These are phyloP conservation scores for Dusona sp. DNA, from an alignment of 2,888 invertebrate genomes.

Conservation along the genomic window DNA sequence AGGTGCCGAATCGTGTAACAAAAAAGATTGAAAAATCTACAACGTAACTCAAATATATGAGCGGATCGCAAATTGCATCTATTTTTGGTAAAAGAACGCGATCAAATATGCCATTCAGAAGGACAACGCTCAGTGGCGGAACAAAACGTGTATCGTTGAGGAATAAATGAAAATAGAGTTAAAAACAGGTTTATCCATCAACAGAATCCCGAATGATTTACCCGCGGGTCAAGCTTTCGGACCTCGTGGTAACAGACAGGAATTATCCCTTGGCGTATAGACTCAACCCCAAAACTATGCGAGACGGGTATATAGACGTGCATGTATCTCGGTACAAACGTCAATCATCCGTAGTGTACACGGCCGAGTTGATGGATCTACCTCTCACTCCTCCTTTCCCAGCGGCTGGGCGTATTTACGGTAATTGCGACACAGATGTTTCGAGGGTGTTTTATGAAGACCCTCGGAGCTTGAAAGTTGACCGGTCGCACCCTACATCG, in stretches of 20 bases:
- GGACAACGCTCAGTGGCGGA: constrained; percentile 30
- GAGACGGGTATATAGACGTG: background rate
- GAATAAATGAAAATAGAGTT: constrained; percentile 9
- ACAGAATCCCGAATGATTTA: constrained; percentile 37
- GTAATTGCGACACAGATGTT: constrained; percentile 82
- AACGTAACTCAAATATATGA: background rate
- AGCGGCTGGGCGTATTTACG: constrained; percentile 67
- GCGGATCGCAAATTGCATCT: constrained; percentile 54
- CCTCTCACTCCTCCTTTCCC: constrained; percentile 17
- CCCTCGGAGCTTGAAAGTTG: constrained; percentile 16
- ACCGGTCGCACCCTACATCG: constrained; percentile 39
- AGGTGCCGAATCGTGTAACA: background rate
- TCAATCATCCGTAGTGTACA: constrained; percentile 68
- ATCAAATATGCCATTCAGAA: constrained; percentile 57
- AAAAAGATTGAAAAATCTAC: background rate
- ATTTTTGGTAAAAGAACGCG: constrained; percentile 49
- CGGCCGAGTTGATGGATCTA: constrained; percentile 51
- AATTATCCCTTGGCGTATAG: constrained; percentile 36
- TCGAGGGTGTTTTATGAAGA: constrained; percentile 70
- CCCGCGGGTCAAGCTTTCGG: constrained; percentile 16
- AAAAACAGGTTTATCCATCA: constrained; percentile 45
- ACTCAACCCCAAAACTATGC: constrained; percentile 10
- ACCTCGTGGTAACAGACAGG: constrained; percentile 49
- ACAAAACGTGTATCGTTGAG: constrained; percentile 28
- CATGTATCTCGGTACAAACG: constrained; percentile 64